Evolutionary conservation across 2,797 vertebrate genomes (phyloP), one percentile per base, ranked within the genome.

Genomic region (Cossypha dichroa): DNA sequence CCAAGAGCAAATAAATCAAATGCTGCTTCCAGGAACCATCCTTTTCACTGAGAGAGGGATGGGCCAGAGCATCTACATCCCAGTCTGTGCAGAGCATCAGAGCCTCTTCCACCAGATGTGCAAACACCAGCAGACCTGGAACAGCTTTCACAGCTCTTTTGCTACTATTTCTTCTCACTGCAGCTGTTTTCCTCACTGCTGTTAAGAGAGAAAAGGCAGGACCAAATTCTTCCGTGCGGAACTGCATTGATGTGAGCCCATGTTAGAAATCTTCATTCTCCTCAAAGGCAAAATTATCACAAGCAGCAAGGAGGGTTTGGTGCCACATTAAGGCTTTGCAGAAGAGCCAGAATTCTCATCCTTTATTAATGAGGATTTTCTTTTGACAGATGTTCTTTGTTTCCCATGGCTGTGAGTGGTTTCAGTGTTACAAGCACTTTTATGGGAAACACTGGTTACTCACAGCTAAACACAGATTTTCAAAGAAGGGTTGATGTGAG

Each of bases 321-420:
- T 76, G 72, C 38, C 78, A 51, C 60, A 26, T 54, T 28, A 77
- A 26, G 29, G 34, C 36, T 89, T 60, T 85, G 60, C 54, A 29
- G 63, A 34, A 70, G 38, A 74, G 63, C 36, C 91, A 83, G 73
- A 25, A 38, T 78, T 56, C 60, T 93, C 62, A 68, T 80, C 13
- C 55, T 77, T 87, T 85, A 74, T 90, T 96, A 89, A 94, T 40
- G 82, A 94, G 85, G 72, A 49, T 92, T 94, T 94, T 77, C 34
- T 83, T 90, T 43, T 66, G 89, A 77, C 72, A 88, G 68, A 55
- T 56, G 72, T 70, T 78, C 68, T 94, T 74, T 80, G 70, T 59
- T 14, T 33, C 33, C 40, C 60, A 13, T 7, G 56, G 87, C 81
- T 87, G 60, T 19, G 14, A 67, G 60, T 66, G 51, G 52, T 55